A percentile compares a stretch with the other conserved stretches of the same genome.
Evolutionary conservation across 2,888 invertebrate species (phyloP).

Genomic region (Vannuccia rotundouncinata): DNA sequence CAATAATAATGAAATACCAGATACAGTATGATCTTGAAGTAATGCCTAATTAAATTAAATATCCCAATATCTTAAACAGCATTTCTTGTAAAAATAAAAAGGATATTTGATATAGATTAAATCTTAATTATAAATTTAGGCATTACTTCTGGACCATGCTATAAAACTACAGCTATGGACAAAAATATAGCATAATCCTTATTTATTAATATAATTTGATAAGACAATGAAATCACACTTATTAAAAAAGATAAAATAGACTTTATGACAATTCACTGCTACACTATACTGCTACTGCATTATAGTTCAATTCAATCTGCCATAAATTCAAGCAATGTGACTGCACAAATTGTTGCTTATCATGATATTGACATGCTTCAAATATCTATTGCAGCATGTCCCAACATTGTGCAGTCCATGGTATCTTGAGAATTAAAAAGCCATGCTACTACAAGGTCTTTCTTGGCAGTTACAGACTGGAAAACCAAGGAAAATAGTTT

Average conservation of each 20-base stretch:
- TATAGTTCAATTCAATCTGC: neutral
- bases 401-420: neutral
- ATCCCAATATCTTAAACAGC: too few relatives aligned
- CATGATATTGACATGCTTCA: neutral
- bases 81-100: too few relatives aligned
- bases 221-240: constrained; percentile 5
- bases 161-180: too few relatives aligned
- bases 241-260: neutral
- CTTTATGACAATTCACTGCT: constrained; percentile 8
- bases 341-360: neutral
- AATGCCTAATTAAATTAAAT: too few relatives aligned
- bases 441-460: neutral
- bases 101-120: too few relatives aligned
- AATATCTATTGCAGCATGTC: neutral
- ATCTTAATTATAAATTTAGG: too few relatives aligned
- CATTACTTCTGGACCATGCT: too few relatives aligned
- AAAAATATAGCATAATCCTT: too few relatives aligned
- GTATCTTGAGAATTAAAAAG: neutral
- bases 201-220: too few relatives aligned
- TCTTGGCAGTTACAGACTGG: neutral
- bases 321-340: neutral
- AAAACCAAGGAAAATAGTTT: neutral
- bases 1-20: too few relatives aligned
- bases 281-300: neutral
- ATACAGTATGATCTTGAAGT: too few relatives aligned